phyloP scores from a whole-genome alignment of 2,888 invertebrate species.

The Platycnemis pennipes region DNA sequence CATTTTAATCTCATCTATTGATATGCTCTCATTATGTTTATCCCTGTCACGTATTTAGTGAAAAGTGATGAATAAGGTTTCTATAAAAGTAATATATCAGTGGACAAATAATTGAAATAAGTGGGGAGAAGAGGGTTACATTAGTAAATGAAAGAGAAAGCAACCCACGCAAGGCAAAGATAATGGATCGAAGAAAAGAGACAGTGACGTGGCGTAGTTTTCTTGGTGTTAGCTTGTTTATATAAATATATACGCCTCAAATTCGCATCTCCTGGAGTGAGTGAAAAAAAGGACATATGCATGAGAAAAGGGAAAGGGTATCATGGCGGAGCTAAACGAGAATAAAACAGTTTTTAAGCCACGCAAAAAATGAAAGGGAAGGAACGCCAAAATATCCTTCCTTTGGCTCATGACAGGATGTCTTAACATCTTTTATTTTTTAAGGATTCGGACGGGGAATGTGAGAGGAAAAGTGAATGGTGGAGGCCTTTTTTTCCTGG shows the following conservation, averaged over 20 bases:
- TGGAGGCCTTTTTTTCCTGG: not conserved
- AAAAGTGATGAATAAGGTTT: not conserved
- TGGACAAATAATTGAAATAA: no score
- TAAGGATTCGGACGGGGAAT: not conserved
- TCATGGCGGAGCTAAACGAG: constrained; percentile 33
- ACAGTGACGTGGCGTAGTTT: constrained; percentile 46
- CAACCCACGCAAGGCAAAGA: constrained; percentile 33
- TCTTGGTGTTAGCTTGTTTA: constrained; percentile 30
- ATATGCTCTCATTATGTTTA: no score
- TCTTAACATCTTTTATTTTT: not conserved
- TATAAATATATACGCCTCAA: not conserved
- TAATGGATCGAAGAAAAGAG: constrained; percentile 50
- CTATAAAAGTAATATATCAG: no score
- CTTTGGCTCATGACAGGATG: constrained; percentile 31
- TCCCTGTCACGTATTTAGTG: not conserved
- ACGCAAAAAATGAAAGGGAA: constrained; percentile 46
- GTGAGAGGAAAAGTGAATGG: not conserved
- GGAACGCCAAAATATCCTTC: constrained; percentile 37
- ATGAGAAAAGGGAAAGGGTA: constrained; percentile 58
- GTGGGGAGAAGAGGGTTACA: not conserved
- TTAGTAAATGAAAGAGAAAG: constrained; percentile 1
- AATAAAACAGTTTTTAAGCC: constrained; percentile 28
- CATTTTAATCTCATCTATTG: no score
- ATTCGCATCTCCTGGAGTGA: not conserved
- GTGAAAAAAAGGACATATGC: constrained; percentile 57